phyloP scores from a whole-genome alignment of 1,140 invertebrate genomes.

The Euschistus heros region DNA sequence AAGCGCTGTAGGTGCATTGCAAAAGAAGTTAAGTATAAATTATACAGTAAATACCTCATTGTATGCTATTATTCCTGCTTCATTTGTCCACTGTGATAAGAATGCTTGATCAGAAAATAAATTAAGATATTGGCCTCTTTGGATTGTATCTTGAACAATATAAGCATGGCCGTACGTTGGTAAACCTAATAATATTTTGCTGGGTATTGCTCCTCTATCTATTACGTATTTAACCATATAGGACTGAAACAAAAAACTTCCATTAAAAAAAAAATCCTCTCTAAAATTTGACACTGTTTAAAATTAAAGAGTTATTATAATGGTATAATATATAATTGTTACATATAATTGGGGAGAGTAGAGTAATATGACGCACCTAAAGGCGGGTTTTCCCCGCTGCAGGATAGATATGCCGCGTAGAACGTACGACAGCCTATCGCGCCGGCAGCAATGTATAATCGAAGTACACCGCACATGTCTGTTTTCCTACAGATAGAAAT shows the following conservation, averaged over 20 bases:
- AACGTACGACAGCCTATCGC: too few relatives aligned
- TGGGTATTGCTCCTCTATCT: constrained; percentile 52
- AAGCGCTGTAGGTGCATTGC: too few relatives aligned
- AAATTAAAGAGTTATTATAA: neutral
- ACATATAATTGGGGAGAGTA: neutral
- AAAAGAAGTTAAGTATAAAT: too few relatives aligned
- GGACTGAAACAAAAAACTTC: constrained; percentile 40
- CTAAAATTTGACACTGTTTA: neutral
- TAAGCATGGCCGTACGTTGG: constrained; percentile 77
- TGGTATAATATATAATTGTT: neutral
- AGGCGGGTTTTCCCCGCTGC: too few relatives aligned
- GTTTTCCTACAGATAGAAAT: too few relatives aligned
- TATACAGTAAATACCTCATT: constrained; percentile 61
- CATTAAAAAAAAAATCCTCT: neutral
- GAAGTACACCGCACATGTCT: too few relatives aligned
- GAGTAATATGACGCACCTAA: too few relatives aligned
- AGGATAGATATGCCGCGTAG: too few relatives aligned
- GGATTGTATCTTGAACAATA: constrained; percentile 38
- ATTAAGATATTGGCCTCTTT: constrained; percentile 37
- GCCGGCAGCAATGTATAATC: too few relatives aligned
- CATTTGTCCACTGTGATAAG: constrained; percentile 60
- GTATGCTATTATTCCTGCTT: constrained; percentile 76
- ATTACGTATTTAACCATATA: constrained; percentile 66
- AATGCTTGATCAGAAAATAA: constrained; percentile 46
- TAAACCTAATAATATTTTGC: constrained; percentile 70